Conservation (phyloP, 2,113 vertebrate species). For the Bubo blakistoni region DNA sequence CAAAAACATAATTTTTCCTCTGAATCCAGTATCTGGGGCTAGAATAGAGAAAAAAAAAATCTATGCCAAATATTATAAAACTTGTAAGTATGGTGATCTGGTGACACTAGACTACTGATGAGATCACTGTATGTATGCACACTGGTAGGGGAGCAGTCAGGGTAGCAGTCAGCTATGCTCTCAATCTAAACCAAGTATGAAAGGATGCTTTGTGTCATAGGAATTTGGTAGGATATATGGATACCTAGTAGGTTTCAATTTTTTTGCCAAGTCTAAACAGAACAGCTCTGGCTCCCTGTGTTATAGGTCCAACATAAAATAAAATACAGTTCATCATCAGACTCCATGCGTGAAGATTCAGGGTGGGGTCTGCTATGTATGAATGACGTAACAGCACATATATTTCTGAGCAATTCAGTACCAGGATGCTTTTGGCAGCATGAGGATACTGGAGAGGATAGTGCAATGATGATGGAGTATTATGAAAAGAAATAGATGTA, state of each 20-base stretch:
- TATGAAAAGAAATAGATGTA: background rate
- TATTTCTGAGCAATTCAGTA: background rate
- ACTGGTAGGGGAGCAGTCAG: background rate
- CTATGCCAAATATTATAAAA: background rate
- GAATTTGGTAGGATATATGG: background rate
- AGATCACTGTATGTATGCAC: background rate
- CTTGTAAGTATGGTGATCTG: background rate
- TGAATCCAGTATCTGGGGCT: background rate
- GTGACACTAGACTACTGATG: background rate
- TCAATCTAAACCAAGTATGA: background rate
- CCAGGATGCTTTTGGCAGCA: background rate
- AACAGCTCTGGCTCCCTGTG: background rate
- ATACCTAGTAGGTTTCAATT: background rate
- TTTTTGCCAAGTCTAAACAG: background rate
- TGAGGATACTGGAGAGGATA: background rate
- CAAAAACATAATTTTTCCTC: background rate
- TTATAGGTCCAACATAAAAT: background rate
- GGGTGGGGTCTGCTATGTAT: background rate
- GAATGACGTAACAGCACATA: background rate
- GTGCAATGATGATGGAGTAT: too few species aligned
- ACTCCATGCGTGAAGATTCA: background rate
- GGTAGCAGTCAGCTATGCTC: background rate
- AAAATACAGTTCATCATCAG: background rate
- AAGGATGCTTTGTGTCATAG: background rate
- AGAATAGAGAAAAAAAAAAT: background rate